Base-by-base conservation (phyloP, 2,113 vertebrate genomes). In the Brachirus orientalis region DNA sequence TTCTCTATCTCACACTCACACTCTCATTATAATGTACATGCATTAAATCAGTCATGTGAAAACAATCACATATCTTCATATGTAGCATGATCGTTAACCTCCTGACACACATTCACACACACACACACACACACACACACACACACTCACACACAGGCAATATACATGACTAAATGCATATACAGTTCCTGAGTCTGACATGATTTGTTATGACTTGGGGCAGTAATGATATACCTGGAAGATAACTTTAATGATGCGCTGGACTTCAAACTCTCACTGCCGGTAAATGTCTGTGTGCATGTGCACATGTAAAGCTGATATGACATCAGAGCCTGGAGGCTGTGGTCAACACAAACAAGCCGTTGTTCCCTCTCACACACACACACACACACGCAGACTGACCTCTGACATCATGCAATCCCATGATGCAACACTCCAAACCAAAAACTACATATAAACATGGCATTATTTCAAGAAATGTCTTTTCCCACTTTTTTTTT, bases 201-300 rank as follows among this genome's bases (percentile, higher is more conserved):
- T 63, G 80, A 70, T 78, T 18, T 85, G 82, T 83, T 88, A 61
- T 85, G 86, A 77, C 69, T 74, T 53, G 3, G 33, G 53, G 37
- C 68, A 37, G 66, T 91, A 91, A 91, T 89, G 60, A 91, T 80
- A 87, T 44, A 85, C 81, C 74, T 83, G 63, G 14, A 80, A 4
- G 56, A 77, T 79, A 63, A 75, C 83, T 88, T 86, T 88, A 89
- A 88, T 89, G 56, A 89, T 40, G 77, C 72, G 43, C 64, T 67
- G 18, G 40, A 33, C 60, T 56, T 75, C 52, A 71, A 56, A 57
- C 69, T 57, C 36, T 63, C 68, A 77, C 35, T 18, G 35, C 28
- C 9, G 10, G 36, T 40, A 54, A 35, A 50, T 43, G 10, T 46
- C 51, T 43, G 51, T 45, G 45, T 33, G 43, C 63, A 20, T 59